Percentiles rank a stretch among this genome's conserved stretches.
Conservation (phyloP, 2,888 invertebrate genomes). For the Parnassius smintheus region DNA sequence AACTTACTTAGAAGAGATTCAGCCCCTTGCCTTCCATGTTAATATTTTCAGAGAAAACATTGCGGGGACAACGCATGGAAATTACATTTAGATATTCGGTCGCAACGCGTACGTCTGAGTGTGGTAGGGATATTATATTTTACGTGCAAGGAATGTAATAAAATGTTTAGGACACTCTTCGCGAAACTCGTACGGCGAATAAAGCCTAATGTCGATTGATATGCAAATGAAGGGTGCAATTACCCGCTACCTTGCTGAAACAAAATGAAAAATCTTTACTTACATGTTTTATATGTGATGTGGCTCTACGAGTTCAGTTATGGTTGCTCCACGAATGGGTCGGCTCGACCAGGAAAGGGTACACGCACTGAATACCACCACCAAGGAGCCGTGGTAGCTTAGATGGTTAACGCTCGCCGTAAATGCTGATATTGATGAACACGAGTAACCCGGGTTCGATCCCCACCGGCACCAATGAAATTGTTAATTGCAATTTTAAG, state of each 20-base stretch:
- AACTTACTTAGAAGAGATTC: constrained; percentile 81
- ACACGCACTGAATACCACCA: too few relatives aligned
- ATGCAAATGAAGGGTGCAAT: constrained; percentile 70
- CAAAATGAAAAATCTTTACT: too few relatives aligned
- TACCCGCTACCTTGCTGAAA: constrained; percentile 27
- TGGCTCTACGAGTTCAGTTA: too few relatives aligned
- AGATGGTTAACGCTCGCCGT: too few relatives aligned
- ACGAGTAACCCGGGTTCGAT: too few relatives aligned
- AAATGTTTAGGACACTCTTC: constrained; percentile 71
- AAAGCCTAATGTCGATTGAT: constrained; percentile 58
- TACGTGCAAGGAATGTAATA: constrained; percentile 79
- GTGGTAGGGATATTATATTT: constrained; percentile 79
- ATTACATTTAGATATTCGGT: constrained; percentile 81
- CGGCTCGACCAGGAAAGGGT: too few relatives aligned
- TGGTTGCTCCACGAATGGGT: too few relatives aligned
- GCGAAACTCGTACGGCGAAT: constrained; percentile 34
- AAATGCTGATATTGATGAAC: too few relatives aligned
- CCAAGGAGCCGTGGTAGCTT: too few relatives aligned
- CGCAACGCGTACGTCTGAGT: constrained; percentile 73
- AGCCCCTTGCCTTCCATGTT: constrained; percentile 79
- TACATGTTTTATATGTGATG: too few relatives aligned
- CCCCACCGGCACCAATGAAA: too few relatives aligned
- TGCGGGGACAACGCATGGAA: constrained; percentile 81
- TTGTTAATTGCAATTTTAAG: too few relatives aligned
- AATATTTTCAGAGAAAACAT: constrained; percentile 81